These are phyloP conservation scores for Argyrosomus japonicus DNA, from an alignment of 2,113 vertebrate genomes.

Conservation along the genomic window DNA sequence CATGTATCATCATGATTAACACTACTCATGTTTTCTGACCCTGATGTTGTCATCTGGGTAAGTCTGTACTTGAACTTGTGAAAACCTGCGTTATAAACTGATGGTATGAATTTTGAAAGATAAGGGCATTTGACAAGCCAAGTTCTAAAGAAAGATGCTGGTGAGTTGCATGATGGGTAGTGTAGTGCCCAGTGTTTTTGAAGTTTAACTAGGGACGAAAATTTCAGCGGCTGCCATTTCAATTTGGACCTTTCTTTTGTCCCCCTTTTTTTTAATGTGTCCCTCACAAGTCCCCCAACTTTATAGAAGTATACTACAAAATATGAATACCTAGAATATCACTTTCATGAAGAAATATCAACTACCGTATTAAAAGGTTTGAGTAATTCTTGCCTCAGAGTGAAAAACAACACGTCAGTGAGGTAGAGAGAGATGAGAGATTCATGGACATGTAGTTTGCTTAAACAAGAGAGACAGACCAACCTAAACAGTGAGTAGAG, in stretches of 20 bases:
- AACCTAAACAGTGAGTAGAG: constrained; percentile 10
- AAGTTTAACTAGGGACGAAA: not conserved
- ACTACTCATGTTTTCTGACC: no score
- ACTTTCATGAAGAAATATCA: not conserved
- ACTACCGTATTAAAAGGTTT: not conserved
- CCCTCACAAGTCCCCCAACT: not conserved
- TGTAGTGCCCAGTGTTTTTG: not conserved
- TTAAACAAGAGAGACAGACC: constrained; percentile 29
- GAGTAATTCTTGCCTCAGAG: not conserved
- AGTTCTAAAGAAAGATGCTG: not conserved
- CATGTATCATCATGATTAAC: no score
- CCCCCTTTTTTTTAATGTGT: no score
- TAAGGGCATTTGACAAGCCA: no score
- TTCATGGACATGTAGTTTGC: not conserved
- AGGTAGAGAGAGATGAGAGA: not conserved
- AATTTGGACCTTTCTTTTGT: not conserved
- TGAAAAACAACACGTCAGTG: no score
- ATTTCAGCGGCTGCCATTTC: not conserved
- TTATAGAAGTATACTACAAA: not conserved
- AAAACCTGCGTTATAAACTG: no score
- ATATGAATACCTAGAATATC: not conserved
- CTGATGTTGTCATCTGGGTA: no score
- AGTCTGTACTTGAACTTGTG: no score
- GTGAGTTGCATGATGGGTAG: not conserved
- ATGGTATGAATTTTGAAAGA: no score